phyloP scores from a whole-genome alignment of 2,113 vertebrate genomes.

The Vulpes lagopus region DNA sequence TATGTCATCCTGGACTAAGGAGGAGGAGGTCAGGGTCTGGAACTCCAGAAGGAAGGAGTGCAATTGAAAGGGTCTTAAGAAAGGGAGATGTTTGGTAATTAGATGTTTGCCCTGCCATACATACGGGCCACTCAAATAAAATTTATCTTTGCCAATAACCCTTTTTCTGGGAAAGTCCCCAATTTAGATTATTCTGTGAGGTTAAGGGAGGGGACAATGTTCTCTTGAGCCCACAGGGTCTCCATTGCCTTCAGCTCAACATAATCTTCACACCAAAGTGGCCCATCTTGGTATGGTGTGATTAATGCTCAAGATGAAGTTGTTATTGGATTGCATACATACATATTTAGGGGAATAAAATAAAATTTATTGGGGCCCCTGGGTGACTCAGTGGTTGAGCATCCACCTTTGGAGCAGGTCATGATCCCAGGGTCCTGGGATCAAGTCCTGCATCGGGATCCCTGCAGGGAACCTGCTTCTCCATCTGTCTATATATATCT shows the following conservation, averaged over 20 bases:
- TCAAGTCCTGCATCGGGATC: too few species aligned
- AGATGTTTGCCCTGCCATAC: not conserved
- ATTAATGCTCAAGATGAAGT: not conserved
- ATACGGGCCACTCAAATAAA: not conserved
- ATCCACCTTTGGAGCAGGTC: too few species aligned
- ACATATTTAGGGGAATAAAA: constrained; percentile 30
- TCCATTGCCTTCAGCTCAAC: not conserved
- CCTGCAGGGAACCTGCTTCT: too few species aligned
- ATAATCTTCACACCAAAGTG: not conserved
- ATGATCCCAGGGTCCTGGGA: too few species aligned
- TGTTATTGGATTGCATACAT: not conserved
- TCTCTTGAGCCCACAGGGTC: not conserved
- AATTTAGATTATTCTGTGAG: not conserved
- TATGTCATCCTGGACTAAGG: not conserved
- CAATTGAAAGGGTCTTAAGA: not conserved
- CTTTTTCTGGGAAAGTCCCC: not conserved
- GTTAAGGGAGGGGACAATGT: not conserved
- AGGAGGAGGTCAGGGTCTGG: not conserved
- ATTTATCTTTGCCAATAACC: not conserved
- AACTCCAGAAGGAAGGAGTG: not conserved
- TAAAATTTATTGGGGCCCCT: not conserved
- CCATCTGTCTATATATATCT: too few species aligned
- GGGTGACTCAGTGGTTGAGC: too few species aligned
- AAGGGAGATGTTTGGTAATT: not conserved
- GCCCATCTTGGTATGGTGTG: not conserved